These are phyloP conservation scores for Machimus rusticus DNA, from an alignment of 2,888 invertebrate species.

Conservation along the genomic window DNA sequence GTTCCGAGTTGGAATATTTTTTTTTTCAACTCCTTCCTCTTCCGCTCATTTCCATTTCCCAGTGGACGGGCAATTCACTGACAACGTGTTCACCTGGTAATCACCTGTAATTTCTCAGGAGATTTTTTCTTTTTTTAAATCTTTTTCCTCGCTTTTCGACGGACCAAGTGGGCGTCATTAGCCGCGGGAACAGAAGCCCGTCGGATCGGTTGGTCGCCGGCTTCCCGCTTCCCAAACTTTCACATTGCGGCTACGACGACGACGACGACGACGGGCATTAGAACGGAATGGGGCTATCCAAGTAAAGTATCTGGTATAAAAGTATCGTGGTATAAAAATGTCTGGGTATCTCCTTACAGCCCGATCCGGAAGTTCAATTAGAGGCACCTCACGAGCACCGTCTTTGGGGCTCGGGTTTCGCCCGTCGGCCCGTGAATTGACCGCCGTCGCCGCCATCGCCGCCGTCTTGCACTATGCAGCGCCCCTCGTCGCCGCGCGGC, in stretches of 20 bases:
- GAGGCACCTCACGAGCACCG: not conserved
- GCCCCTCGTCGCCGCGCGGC: not conserved
- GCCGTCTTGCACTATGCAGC: not conserved
- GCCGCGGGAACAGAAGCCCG: not conserved
- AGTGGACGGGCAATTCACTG: not conserved
- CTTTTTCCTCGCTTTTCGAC: not conserved
- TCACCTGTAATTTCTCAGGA: slow-evolving; percentile 3
- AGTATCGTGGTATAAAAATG: too few species aligned
- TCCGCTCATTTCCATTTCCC: slow-evolving; percentile 6
- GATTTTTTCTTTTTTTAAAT: not conserved
- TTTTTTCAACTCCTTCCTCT: not conserved
- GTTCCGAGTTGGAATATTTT: not conserved
- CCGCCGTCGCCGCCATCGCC: not conserved
- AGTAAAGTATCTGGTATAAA: not conserved
- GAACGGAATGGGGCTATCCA: not conserved
- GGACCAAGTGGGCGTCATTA: not conserved
- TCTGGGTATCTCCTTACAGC: not conserved
- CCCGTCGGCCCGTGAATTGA: not conserved
- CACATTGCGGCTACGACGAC: not conserved
- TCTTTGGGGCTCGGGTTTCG: not conserved
- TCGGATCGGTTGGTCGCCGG: not conserved
- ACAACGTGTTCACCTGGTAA: slow-evolving; percentile 11
- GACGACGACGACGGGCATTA: not conserved
- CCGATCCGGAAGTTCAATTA: slow-evolving; percentile 17
- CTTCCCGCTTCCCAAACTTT: slow-evolving; percentile 14